phyloP scores from a whole-genome alignment of 2,797 vertebrate species.

The Rhinogobio ventralis region DNA sequence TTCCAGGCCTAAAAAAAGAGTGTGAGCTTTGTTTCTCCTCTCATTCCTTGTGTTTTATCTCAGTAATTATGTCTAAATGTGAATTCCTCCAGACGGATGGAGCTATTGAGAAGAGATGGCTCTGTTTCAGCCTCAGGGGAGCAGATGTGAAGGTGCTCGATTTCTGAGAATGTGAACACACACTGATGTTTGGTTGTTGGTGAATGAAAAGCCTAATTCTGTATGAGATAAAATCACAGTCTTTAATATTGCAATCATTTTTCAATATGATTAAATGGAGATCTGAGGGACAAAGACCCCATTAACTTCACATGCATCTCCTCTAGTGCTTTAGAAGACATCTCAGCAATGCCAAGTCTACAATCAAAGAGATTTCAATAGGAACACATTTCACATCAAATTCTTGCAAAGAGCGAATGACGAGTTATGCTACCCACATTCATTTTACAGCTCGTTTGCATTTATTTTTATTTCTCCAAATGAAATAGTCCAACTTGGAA shows the following conservation, averaged over 20 bases:
- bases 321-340: neutral
- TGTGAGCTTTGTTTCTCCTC: slow-evolving; percentile 74
- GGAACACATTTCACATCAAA: neutral
- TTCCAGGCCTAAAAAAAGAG: slow-evolving; percentile 70
- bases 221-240: neutral
- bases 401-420: neutral
- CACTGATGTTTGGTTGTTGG: neutral
- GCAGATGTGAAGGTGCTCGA: slow-evolving; percentile 69
- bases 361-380: neutral
- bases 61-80: slow-evolving; percentile 77
- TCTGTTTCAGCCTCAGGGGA: slow-evolving; percentile 59
- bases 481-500: neutral
- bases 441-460: neutral
- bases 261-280: neutral
- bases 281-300: neutral
- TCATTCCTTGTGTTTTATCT: slow-evolving; percentile 74
- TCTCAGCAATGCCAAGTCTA: neutral
- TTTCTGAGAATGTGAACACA: slow-evolving; percentile 56
- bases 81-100: slow-evolving; percentile 69
- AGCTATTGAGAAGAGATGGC: slow-evolving; percentile 65
- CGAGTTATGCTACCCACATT: neutral
- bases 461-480: neutral
- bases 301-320: neutral
- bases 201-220: neutral
- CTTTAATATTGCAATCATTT: neutral